Base-by-base conservation (phyloP, 2,797 vertebrate species). In the Furcifer pardalis region DNA sequence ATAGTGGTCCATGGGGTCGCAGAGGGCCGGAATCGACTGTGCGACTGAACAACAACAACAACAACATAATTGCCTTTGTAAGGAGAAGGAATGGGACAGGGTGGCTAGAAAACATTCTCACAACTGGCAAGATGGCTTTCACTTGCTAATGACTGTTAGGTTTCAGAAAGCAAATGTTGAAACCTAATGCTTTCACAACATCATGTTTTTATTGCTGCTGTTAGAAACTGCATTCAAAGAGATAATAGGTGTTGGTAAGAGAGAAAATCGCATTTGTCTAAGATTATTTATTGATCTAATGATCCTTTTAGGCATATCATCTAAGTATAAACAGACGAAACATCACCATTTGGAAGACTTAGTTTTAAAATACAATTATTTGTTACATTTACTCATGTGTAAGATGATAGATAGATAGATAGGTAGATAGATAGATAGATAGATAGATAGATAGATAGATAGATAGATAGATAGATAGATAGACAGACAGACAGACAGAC, bases 11-110 rank as follows among this genome's bases (percentile, higher is more conserved):
- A n/a, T n/a, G n/a, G n/a, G n/a, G n/a, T n/a, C n/a, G n/a, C n/a
- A n/a, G n/a, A n/a, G n/a, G n/a, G n/a, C n/a, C n/a, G n/a, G n/a
- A n/a, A n/a, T n/a, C n/a, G n/a, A n/a, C n/a, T n/a, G n/a, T n/a
- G n/a, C n/a, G n/a, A n/a, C n/a, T n/a, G n/a, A n/a, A n/a, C n/a
- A n/a, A n/a, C n/a, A n/a, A n/a, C n/a, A n/a, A n/a, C n/a, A n/a
- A n/a, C n/a, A n/a, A n/a, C n/a, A 66, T 85, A 85, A 85, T 80
- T 85, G 23, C 60, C 60, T 85, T 80, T 56, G 78, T 79, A 85
- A 85, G 37, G 77, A 85, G 75, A 75, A 62, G 71, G 60, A 74
- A 52, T 32, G 42, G 77, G 71, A 68, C 30, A 80, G 77, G 52
- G 17, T 37, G 72, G 77, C 68, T 80, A 80, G 60, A 10, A 80